phyloP scores from a whole-genome alignment of 35 echinoderm and acorn worm species.

The Patiria miniata region DNA sequence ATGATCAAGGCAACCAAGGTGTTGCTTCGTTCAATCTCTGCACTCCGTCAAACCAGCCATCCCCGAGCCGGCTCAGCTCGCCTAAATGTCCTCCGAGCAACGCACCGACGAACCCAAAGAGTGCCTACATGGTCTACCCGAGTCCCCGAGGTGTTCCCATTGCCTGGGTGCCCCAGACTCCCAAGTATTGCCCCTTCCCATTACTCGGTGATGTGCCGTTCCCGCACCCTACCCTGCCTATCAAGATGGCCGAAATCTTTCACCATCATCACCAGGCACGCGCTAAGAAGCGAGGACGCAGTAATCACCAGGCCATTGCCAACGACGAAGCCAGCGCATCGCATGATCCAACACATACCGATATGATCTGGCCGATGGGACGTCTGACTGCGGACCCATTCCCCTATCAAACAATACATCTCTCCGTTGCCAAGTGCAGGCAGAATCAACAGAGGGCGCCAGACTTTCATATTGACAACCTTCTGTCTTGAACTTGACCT shows the following conservation, averaged over 20 bases:
- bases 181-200: conserved; percentile 12
- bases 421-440: conserved; percentile 1
- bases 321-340: not conserved
- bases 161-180: not conserved
- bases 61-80: not conserved
- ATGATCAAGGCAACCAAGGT: not conserved
- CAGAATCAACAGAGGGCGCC: conserved; percentile 8
- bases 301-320: not conserved
- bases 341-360: not conserved
- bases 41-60: not conserved
- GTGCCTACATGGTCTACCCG: not conserved
- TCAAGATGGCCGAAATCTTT: conserved; percentile 22
- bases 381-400: not conserved
- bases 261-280: conserved; percentile 9
- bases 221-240: not conserved
- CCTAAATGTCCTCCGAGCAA: not conserved
- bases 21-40: not conserved
- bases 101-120: not conserved
- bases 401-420: not conserved
- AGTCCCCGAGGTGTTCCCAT: not conserved
- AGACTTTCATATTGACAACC: conserved; percentile 17
- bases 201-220: not conserved
- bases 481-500: conserved; percentile 8
- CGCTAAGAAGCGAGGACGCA: not conserved
- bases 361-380: not conserved